These are phyloP conservation scores for Menidia menidia DNA, from an alignment of 2,797 vertebrate genomes.

Conservation along the genomic window DNA sequence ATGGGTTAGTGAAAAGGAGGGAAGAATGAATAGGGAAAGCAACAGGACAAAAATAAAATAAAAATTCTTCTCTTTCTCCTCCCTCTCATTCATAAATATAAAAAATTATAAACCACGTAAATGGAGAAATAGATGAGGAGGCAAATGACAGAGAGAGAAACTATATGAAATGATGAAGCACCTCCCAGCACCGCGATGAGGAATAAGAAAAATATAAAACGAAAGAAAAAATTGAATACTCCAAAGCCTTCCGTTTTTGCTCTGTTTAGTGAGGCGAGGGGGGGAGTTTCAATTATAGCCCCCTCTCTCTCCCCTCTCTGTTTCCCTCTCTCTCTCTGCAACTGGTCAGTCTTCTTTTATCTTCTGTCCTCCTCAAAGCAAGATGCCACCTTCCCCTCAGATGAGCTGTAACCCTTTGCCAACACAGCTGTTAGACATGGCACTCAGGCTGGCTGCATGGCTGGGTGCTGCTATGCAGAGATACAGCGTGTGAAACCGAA, in stretches of 20 bases:
- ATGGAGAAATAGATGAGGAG: conserved; percentile 87
- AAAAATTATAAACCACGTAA: conserved; percentile 85
- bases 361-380: conserved; percentile 76
- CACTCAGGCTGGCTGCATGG: conserved; percentile 71
- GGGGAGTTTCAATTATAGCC: conserved; percentile 71
- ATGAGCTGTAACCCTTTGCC: conserved; percentile 77
- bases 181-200: conserved; percentile 88
- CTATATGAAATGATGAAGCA: conserved; percentile 86
- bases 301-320: conserved; percentile 59
- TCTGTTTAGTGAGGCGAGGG: conserved; percentile 72
- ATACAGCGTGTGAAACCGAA: conserved; percentile 73
- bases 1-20: conserved; percentile 48
- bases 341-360: conserved; percentile 73
- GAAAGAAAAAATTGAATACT: conserved; percentile 90
- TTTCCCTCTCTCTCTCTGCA: conserved; percentile 68
- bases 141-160: conserved; percentile 85
- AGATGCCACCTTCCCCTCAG: conserved; percentile 73
- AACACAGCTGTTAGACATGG: conserved; percentile 73
- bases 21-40: conserved; percentile 54
- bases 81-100: conserved; percentile 81
- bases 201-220: conserved; percentile 88
- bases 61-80: conserved; percentile 70
- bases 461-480: conserved; percentile 62
- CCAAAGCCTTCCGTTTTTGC: conserved; percentile 88
- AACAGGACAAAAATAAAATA: conserved; percentile 54